Evolutionary conservation across 2,113 vertebrate genomes (phyloP).

Genomic region (Mola mola): DNA sequence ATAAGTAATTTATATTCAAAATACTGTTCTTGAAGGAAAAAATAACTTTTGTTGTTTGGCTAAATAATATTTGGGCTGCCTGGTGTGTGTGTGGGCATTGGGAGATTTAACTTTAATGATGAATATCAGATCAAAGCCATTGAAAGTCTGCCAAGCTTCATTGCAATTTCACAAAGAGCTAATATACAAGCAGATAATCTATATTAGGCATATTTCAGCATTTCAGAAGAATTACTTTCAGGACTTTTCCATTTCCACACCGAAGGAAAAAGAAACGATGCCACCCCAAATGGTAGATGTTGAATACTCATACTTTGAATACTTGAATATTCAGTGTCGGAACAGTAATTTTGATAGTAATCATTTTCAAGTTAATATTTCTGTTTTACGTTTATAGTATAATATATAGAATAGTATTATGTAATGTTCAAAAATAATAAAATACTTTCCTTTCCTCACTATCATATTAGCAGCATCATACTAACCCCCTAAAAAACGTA

Average conservation of each 20-base stretch:
- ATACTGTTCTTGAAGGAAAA: slow-evolving; percentile 11
- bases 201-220: background rate
- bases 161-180: slow-evolving; percentile 2
- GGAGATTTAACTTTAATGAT: background rate
- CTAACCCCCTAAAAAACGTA: no score
- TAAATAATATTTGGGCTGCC: slow-evolving; percentile 17
- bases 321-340: background rate
- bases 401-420: no score
- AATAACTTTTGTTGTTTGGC: slow-evolving; percentile 20
- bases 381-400: background rate
- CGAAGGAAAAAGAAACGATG: background rate
- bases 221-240: slow-evolving; percentile 1
- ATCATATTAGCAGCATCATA: no score
- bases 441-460: no score
- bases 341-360: background rate
- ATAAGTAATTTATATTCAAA: slow-evolving; percentile 32
- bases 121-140: slow-evolving; percentile 23
- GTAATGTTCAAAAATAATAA: no score
- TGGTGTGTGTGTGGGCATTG: background rate
- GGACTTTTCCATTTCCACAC: background rate
- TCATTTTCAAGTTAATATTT: background rate
- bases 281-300: background rate
- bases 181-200: background rate
- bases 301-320: background rate
- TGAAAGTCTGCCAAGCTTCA: slow-evolving; percentile 3